phyloP scores from a whole-genome alignment of 2,888 invertebrate genomes.

The Polydrusus tereticollis region DNA sequence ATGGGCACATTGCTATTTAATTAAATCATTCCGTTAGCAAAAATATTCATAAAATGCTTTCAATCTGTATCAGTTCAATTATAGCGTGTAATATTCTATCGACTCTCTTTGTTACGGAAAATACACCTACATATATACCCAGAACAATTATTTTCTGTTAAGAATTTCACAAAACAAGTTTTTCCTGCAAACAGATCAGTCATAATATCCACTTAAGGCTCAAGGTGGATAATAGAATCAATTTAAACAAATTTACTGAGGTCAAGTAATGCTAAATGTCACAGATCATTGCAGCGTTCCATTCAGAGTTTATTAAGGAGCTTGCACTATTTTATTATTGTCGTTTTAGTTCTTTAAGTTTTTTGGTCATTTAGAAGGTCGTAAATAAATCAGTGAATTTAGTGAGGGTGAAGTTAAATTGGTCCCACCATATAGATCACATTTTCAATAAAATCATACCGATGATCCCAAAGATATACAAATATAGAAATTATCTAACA shows the following conservation, averaged over 20 bases:
- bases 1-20: conserved; percentile 17
- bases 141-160: background rate
- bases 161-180: conserved; percentile 21
- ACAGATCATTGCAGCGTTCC: background rate
- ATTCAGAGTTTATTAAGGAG: too few species aligned
- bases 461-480: too few species aligned
- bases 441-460: too few species aligned
- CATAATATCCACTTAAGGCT: background rate
- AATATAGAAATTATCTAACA: too few species aligned
- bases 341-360: background rate
- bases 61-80: background rate
- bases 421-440: too few species aligned
- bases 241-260: conserved; percentile 25
- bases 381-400: too few species aligned
- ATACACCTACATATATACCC: background rate
- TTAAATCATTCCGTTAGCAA: conserved; percentile 6
- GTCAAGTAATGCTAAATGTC: conserved; percentile 21
- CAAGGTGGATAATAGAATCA: conserved; percentile 11
- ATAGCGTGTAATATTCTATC: background rate
- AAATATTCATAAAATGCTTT: background rate
- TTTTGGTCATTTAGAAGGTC: too few species aligned
- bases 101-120: conserved; percentile 13
- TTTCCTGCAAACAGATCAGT: conserved; percentile 12
- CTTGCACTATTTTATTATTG: background rate
- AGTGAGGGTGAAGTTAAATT: too few species aligned